Evolutionary conservation across 2,888 invertebrate genomes (phyloP), one percentile per base, ranked within the genome.

Genomic region (Epicampocera succincta): DNA sequence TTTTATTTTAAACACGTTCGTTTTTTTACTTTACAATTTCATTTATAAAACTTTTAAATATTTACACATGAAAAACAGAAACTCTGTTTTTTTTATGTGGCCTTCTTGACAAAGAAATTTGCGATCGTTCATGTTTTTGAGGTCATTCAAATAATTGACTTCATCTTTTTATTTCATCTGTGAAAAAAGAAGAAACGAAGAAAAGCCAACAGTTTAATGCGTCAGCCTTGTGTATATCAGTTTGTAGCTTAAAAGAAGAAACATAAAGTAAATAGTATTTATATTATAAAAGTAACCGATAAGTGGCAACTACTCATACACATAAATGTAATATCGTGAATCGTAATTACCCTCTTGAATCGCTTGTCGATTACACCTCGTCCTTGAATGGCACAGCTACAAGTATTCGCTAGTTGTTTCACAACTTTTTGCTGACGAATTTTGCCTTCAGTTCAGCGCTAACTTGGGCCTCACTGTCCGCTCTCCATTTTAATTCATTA

Each of bases 111-210:
- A 65, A 60, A 46, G 29, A 60, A 65, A 58, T 15, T 82, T 66
- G 65, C 66, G 46, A 52, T 13, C 52, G 58, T 50, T 44, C 25
- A 56, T 56, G 61, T 52, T 73, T 75, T 76, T 83, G 75, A 79
- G 80, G 83, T 83, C 80, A 83, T 72, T 68, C 11, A 50, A 74
- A 46, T 73, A 83, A 80, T 83, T 83, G 83, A 80, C 83, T 80
- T 80, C 13, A 58, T 71, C 76, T 73, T 66, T 40, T 76, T 71
- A 52, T 69, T 52, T 61, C 38, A 61, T 71, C 40, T 66, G 65
- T 52, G 19, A 61, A 56, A 56, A 21, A 5, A 17, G 3, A 40
- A 48, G 15, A 33, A 33, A 54, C 48, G 58, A 42, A 6, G n/a
- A 19, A 33, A n/a, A 42, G 38, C 58, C 15, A 50, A 40, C 33